Evolutionary conservation across 2,113 vertebrate genomes (phyloP).

Genomic region (Epinephelus fuscoguttatus): DNA sequence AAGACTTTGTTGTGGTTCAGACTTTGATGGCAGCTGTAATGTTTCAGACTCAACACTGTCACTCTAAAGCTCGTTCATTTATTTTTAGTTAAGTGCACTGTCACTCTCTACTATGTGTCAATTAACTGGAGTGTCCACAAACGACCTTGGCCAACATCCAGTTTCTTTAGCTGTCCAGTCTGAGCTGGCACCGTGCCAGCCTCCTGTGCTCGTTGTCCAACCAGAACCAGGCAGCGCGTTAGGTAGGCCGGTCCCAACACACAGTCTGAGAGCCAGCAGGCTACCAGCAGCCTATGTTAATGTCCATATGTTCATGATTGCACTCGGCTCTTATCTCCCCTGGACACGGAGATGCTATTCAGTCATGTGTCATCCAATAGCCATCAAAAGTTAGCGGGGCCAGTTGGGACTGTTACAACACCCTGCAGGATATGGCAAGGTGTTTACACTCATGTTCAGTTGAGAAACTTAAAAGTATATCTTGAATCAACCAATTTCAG

Average conservation of each 20-base stretch:
- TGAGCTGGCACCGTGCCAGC: constrained; percentile 56
- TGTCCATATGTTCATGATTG: constrained; percentile 76
- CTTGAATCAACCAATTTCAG: not conserved
- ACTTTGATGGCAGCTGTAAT: constrained; percentile 4
- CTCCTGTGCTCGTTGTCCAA: constrained; percentile 52
- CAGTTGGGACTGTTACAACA: constrained; percentile 21
- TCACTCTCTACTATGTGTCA: constrained; percentile 57
- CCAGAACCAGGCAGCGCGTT: constrained; percentile 45
- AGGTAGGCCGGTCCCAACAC: constrained; percentile 64
- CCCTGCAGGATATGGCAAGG: constrained; percentile 13
- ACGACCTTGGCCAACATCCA: constrained; percentile 73
- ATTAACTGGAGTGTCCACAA: constrained; percentile 71
- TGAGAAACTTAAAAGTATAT: not conserved
- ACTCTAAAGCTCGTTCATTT: constrained; percentile 17
- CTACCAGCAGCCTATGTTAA: constrained; percentile 72
- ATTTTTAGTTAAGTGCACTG: constrained; percentile 49
- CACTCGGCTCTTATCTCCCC: constrained; percentile 43
- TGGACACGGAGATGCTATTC: constrained; percentile 52
- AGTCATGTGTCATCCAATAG: constrained; percentile 55
- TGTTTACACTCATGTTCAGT: constrained; percentile 19
- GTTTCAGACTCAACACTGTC: constrained; percentile 11
- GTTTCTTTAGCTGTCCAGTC: constrained; percentile 52
- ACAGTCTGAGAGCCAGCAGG: constrained; percentile 64
- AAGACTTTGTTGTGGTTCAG: not conserved
- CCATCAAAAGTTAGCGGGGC: constrained; percentile 50